phyloP scores from a whole-genome alignment of 2,113 vertebrate species.

The Sylvilagus bachmani region DNA sequence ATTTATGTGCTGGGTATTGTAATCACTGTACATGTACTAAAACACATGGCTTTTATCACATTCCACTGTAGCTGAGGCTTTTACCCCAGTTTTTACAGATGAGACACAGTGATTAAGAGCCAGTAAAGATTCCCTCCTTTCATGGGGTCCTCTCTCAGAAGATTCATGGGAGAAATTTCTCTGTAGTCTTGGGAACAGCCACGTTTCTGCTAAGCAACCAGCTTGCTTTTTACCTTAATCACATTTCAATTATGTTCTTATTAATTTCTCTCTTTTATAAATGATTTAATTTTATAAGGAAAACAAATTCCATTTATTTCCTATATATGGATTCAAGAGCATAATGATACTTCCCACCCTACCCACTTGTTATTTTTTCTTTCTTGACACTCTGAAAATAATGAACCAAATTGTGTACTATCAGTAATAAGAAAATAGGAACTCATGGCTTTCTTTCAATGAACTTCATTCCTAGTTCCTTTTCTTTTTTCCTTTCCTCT shows the following conservation, averaged over 20 bases:
- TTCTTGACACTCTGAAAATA: background rate
- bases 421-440: background rate
- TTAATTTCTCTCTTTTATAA: no score
- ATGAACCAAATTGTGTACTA: background rate
- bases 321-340: no score
- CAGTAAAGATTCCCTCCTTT: background rate
- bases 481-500: background rate
- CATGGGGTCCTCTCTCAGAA: background rate
- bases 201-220: background rate
- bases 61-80: background rate
- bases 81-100: background rate
- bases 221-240: background rate
- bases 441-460: background rate
- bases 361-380: background rate
- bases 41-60: background rate
- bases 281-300: no score
- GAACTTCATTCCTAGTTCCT: background rate
- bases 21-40: background rate
- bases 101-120: background rate
- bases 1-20: background rate
- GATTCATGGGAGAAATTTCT: background rate
- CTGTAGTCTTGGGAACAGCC: background rate
- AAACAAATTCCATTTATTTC: no score
- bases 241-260: background rate
- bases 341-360: no score